phyloP scores from a whole-genome alignment of 2,888 invertebrate genomes.

The Vesta saturnalis region DNA sequence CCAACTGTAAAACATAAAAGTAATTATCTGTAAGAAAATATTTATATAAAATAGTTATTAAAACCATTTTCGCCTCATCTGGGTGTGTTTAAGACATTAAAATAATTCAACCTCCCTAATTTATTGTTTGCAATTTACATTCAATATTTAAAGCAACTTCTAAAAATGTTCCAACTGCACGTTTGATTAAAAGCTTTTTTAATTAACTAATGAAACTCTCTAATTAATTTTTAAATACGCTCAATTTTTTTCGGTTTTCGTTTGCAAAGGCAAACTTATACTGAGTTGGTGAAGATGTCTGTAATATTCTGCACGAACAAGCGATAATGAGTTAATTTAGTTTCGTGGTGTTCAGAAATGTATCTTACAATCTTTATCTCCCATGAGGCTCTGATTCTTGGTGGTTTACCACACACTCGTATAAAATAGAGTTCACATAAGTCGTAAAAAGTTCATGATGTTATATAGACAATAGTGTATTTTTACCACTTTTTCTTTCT shows the following conservation, averaged over 20 bases:
- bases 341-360: not conserved
- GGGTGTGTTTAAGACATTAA: constrained; percentile 16
- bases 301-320: too few relatives aligned
- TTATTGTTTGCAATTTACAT: constrained; percentile 32
- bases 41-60: constrained; percentile 23
- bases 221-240: not conserved
- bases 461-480: not conserved
- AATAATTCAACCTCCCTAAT: constrained; percentile 22
- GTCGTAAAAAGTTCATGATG: constrained; percentile 1
- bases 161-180: constrained; percentile 12
- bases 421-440: not conserved
- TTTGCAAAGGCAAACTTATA: too few relatives aligned
- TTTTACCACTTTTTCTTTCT: not conserved
- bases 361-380: not conserved
- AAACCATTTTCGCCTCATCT: constrained; percentile 18
- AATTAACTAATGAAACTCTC: not conserved
- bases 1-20: not conserved
- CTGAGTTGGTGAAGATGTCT: too few relatives aligned
- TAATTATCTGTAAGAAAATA: constrained; percentile 17
- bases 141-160: constrained; percentile 23
- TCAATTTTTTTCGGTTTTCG: not conserved
- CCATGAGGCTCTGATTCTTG: not conserved
- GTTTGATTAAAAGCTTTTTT: constrained; percentile 18
- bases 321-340: not conserved
- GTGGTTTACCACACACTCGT: not conserved